Conservation (phyloP, 2,113 vertebrate genomes). For the Guaruba guarouba region DNA sequence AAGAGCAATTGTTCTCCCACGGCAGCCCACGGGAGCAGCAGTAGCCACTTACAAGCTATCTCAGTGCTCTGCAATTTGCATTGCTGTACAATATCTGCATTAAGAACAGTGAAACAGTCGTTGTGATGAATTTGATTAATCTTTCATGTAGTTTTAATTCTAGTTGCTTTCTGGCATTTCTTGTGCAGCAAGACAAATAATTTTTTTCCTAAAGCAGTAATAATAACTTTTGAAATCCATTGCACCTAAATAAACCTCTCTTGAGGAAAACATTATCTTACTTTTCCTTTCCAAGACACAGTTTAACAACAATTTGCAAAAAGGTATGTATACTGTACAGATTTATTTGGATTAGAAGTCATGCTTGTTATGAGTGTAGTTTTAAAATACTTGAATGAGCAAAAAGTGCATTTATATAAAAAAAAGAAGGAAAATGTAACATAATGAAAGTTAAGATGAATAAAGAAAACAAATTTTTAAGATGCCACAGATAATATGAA, state of each 20-base stretch:
- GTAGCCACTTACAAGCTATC: background rate
- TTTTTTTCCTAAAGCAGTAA: background rate
- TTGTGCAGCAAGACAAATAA: background rate
- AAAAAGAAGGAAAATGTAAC: background rate
- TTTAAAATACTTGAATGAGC: background rate
- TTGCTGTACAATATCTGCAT: background rate
- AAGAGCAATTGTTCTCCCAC: background rate
- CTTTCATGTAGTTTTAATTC: background rate
- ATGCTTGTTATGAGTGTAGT: background rate
- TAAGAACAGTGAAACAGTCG: background rate
- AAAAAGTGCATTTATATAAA: background rate
- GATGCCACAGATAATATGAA: background rate
- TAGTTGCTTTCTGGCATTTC: background rate
- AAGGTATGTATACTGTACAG: background rate
- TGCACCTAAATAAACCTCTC: background rate
- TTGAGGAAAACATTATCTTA: background rate
- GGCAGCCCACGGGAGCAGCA: background rate
- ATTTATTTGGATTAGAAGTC: background rate
- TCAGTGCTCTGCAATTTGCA: background rate
- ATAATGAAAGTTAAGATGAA: background rate
- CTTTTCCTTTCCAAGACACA: background rate
- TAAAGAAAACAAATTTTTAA: background rate
- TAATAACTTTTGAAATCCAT: background rate
- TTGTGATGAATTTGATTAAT: background rate
- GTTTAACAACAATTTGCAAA: background rate